Evolutionary conservation across 2,797 vertebrate genomes (phyloP).

Genomic region (Argentina silus): DNA sequence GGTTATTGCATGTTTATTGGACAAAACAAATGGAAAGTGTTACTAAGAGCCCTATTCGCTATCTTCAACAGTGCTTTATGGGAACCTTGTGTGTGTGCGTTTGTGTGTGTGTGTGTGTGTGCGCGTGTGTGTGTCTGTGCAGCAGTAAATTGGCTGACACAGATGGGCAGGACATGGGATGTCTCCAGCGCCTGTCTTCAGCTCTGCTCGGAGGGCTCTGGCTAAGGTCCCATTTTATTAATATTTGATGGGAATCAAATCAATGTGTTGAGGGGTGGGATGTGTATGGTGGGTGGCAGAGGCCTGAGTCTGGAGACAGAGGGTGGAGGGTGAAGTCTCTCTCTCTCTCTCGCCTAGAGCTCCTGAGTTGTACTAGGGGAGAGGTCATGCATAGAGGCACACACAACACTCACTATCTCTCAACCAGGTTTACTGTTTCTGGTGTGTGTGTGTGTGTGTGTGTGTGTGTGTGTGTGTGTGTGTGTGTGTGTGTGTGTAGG

Average conservation of each 20-base stretch:
- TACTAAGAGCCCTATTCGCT: neutral
- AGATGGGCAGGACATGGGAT: slow-evolving; percentile 12
- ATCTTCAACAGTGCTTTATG: neutral
- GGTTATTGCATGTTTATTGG: too few relatives aligned
- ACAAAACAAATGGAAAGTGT: neutral
- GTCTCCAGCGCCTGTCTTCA: slow-evolving; percentile 26
- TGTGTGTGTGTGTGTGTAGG: neutral
- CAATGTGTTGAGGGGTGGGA: slow-evolving; percentile 55
- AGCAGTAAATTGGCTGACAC: slow-evolving; percentile 1
- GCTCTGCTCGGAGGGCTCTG: slow-evolving; percentile 28
- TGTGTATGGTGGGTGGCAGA: slow-evolving; percentile 41
- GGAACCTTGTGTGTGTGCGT: neutral
- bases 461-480: neutral
- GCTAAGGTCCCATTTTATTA: slow-evolving; percentile 55
- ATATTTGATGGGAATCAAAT: slow-evolving; percentile 71
- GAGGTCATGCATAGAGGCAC: neutral
- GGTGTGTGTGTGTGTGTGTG: neutral
- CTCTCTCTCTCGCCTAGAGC: neutral
- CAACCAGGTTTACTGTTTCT: neutral
- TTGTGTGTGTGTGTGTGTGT: too few relatives aligned
- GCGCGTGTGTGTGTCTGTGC: neutral
- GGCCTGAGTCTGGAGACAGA: slow-evolving; percentile 8
- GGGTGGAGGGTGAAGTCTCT: slow-evolving; percentile 24
- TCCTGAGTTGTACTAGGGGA: neutral
- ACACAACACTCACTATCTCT: neutral